Base-by-base conservation (phyloP, 2,888 invertebrate genomes). In the Drosophila birchii region DNA sequence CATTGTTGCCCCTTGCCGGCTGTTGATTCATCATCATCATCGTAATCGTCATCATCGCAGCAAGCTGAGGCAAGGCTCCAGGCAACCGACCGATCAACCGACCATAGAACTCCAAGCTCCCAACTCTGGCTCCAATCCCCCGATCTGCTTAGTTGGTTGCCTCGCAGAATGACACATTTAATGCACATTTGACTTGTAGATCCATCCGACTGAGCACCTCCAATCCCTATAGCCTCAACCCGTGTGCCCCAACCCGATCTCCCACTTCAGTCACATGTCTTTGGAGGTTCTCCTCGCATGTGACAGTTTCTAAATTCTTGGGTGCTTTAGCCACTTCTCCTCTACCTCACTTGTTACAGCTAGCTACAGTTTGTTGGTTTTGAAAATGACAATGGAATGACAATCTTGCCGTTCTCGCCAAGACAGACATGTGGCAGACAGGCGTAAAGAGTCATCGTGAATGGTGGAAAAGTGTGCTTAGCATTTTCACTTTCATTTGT, bases 281-380 rank as follows among this genome's bases (percentile, higher is more conserved):
- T 20, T 29, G 9, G n/a, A 18, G 41, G 55, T 54, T 47, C 29
- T 29, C 47, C 2, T 45, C 12, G 39, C 64, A 43, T 64, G 64
- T 66, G 64, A 64, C 64, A 64, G 64, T 64, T 57, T 23, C 34
- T 38, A 49, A 71, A 70, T 47, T 68, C 43, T 61, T 26, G 58
- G 14, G 8, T 8, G n/a, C 47, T 47, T 44, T 4, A 23, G 45
- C 16, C 16, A 45, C 39, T 68, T 8, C 38, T 20, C n/a, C 39
- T 38, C n/a, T 2, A 47, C 29, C 62, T 47, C 54, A 49, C 73
- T 49, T 44, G 54, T 80, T 79, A 75, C 32, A 81, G 90, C 91
- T 90, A 81, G 90, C 91, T 90, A 90, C 91, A 91, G 78, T 82
- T 89, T 91, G 88, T 83, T 91, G 90, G 79, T 87, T 91, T 86